phyloP scores from a whole-genome alignment of 2,113 vertebrate species.

The Lagopus muta region DNA sequence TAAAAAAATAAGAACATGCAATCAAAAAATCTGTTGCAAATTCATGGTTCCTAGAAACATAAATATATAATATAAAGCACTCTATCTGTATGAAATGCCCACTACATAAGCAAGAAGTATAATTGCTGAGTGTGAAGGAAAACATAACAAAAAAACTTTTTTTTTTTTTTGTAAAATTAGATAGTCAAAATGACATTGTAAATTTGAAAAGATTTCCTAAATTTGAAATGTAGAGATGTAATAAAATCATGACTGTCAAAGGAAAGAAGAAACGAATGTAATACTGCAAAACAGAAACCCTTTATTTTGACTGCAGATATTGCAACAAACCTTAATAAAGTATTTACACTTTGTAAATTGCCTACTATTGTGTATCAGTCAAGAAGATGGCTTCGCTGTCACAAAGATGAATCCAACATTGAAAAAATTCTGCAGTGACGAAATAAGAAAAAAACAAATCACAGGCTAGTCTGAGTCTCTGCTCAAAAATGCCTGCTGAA shows the following conservation, averaged over 20 bases:
- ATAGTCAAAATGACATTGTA: neutral
- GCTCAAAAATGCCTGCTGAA: neutral
- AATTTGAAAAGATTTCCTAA: rapidly evolving
- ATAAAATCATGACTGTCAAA: neutral
- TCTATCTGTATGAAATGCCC: neutral
- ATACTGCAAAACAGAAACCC: neutral
- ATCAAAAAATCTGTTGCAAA: neutral
- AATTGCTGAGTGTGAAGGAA: neutral
- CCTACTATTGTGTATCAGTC: neutral
- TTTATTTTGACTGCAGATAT: neutral
- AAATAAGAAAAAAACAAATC: neutral
- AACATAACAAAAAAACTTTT: neutral
- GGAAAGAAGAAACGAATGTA: neutral
- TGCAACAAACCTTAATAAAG: neutral
- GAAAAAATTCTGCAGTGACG: neutral
- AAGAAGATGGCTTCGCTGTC: neutral
- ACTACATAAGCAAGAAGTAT: neutral
- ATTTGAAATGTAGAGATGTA: neutral
- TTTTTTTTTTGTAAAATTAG: neutral
- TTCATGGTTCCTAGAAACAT: rapidly evolving
- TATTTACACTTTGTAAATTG: neutral
- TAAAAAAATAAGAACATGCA: neutral
- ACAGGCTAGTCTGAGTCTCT: neutral
- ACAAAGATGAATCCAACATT: neutral
- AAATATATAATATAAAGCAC: neutral